Evolutionary conservation across 2,797 vertebrate genomes (phyloP).

Genomic region (Carapus acus): DNA sequence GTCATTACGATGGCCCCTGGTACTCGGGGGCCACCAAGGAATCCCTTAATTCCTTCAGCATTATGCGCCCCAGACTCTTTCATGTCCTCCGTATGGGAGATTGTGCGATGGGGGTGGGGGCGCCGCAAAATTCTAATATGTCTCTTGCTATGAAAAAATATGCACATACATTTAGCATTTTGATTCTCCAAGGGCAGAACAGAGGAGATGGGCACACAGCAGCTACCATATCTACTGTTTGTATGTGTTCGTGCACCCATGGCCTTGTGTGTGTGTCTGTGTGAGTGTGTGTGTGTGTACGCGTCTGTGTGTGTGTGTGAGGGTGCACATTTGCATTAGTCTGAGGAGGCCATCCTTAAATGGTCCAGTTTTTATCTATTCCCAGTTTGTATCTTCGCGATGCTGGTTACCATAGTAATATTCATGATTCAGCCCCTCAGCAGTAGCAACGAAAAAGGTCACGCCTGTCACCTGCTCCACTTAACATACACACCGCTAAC

Average conservation of each 20-base stretch:
- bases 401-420: constrained; percentile 73
- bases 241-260: constrained; percentile 38
- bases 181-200: constrained; percentile 92
- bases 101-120: constrained; percentile 43
- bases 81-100: constrained; percentile 79
- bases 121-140: constrained; percentile 92
- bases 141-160: constrained; percentile 95
- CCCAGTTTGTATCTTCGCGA: constrained; percentile 78
- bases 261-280: constrained; percentile 14
- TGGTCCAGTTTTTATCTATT: constrained; percentile 86
- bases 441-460: constrained; percentile 77
- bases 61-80: constrained; percentile 97
- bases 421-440: constrained; percentile 72
- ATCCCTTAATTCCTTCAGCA: constrained; percentile 93
- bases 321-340: constrained; percentile 42
- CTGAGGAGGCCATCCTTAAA: constrained; percentile 75
- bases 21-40: constrained; percentile 85
- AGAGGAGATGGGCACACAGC: constrained; percentile 89
- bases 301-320: constrained; percentile 27
- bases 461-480: constrained; percentile 56
- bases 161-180: constrained; percentile 98
- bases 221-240: constrained; percentile 67
- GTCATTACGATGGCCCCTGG: constrained; percentile 89
- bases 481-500: constrained; percentile 56
- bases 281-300: constrained; percentile 30